Base-by-base conservation (phyloP, 2,888 invertebrate species). In the Boloria euphrosyne region DNA sequence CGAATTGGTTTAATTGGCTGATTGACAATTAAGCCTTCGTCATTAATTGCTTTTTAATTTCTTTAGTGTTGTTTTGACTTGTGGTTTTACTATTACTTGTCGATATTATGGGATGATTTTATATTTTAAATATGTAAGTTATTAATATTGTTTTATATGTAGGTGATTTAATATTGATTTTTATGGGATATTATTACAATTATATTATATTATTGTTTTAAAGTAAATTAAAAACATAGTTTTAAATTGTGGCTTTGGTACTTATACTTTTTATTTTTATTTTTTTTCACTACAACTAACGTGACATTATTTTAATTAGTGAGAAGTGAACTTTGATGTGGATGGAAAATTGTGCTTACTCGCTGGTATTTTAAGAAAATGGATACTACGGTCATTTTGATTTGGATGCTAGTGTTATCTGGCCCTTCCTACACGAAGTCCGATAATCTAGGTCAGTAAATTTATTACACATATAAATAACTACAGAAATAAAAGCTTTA, bases 391-490 rank as follows among this genome's bases (percentile, higher is more conserved):
- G 58, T 74, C 55, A 74, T 73, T 70, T 66, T 83, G 71, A 76
- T 85, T 75, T 80, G 80, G 65, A 80, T 87, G 79, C 81, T 90
- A 79, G 75, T 78, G 64, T 75, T 87, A 69, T 82, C 83, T 74
- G 81, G 83, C 68, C 88, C 87, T 77, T 88, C 88, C 77, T 84
- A 85, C 77, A 85, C 83, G 74, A 87, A 85, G 82, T 86, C 89
- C 68, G 91, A 91, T 87, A 90, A 89, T 80, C 83, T 90, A 82
- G 91, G 91, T 91, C 73, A 67, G 78, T 76, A 67, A 57, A 73
- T 70, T 68, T 66, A 68, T 70, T 63, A 54, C 65, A 51, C 16
- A 63, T 60, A 65, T 70, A 65, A 67, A 63, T 68, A 63, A 43
- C 55, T 27, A 52, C 52, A 31, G 10, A 63, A 52, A 66, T 69